A percentile compares a stretch with the other conserved stretches of the same genome.
These are phyloP conservation scores for Pantherophis guttatus DNA, from an alignment of 2,113 vertebrate species.

Conservation along the genomic window DNA sequence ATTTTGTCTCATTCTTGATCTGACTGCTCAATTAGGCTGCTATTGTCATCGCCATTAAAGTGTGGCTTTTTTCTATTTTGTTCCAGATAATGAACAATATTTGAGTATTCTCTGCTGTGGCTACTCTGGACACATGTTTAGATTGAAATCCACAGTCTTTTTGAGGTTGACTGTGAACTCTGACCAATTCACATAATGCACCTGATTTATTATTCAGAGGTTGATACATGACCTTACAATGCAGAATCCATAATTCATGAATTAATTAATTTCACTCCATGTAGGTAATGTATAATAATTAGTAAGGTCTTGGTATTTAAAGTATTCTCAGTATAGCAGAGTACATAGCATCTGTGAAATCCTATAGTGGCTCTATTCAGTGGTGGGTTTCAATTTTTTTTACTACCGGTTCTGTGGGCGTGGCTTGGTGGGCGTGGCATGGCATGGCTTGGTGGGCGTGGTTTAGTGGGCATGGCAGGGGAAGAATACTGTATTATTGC, in stretches of 20 bases:
- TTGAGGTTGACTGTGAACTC: conserved; percentile 3
- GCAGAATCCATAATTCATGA: conserved; percentile 12
- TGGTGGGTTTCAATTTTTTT: no score
- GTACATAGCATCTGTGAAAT: neutral
- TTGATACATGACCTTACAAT: conserved; percentile 12
- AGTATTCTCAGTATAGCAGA: neutral
- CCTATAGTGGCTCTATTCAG: neutral
- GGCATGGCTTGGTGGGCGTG: no score
- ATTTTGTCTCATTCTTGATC: neutral
- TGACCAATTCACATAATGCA: conserved; percentile 6
- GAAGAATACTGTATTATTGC: neutral
- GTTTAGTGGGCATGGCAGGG: no score
- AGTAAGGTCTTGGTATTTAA: neutral
- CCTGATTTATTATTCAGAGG: conserved; percentile 13
- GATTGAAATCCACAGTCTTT: conserved; percentile 12
- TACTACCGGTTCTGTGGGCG: no score
- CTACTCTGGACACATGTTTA: neutral
- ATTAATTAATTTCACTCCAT: conserved; percentile 13
- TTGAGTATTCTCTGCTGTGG: neutral
- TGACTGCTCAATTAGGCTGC: conserved; percentile 10
- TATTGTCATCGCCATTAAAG: neutral
- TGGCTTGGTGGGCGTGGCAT: no score
- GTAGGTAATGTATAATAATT: neutral
- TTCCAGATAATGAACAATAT: neutral
- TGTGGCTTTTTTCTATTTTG: neutral